Base-by-base conservation (phyloP, 2,113 vertebrate genomes). In the Neolamprologus brichardi region DNA sequence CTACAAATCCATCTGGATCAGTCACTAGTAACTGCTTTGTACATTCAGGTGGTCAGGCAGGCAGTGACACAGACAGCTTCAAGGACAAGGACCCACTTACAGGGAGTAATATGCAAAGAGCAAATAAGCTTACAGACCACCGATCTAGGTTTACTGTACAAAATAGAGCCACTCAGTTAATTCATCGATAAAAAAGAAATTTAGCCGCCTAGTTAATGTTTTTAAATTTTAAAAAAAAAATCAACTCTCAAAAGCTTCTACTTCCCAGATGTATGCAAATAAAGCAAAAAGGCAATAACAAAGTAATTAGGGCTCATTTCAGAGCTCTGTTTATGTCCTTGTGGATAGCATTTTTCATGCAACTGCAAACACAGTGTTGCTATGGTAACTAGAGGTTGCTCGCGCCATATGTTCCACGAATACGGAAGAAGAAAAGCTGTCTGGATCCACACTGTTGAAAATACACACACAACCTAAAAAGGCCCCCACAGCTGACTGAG, bases 331-430 rank as follows among this genome's bases (percentile, higher is more conserved):
- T 84, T 75, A 34, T 81, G 49, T 75, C 78, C 51, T 87, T 89
- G 81, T 25, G 85, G 84, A 51, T 72, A 87, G 88, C 41, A 88
- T 91, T 81, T 91, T 86, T 84, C 75, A 93, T 83, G 70, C 23
- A 79, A 84, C 79, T 79, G 81, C 89, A 95, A 90, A 94, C 85
- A 91, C 91, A 89, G 85, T 83, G 95, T 96, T 95, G 88, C 95
- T 85, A 96, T 96, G 94, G 96, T 70, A 90, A 96, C 94, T n/a
- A 75, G 86, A 88, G 88, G 88, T 81, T 81, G 77, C 79, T 90
- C 83, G 62, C 67, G 53, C 94, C 95, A 95, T 95, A 95, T 96
- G 95, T 84, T 94, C 90, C 91, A 87, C 64, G 77, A 84, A 28
- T 80, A 81, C 78, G 77, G 72, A 77, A 56, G 72, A 49, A 60